These are phyloP conservation scores for Brachyhypopomus gauderio DNA, from an alignment of 2,113 vertebrate genomes.

Conservation along the genomic window DNA sequence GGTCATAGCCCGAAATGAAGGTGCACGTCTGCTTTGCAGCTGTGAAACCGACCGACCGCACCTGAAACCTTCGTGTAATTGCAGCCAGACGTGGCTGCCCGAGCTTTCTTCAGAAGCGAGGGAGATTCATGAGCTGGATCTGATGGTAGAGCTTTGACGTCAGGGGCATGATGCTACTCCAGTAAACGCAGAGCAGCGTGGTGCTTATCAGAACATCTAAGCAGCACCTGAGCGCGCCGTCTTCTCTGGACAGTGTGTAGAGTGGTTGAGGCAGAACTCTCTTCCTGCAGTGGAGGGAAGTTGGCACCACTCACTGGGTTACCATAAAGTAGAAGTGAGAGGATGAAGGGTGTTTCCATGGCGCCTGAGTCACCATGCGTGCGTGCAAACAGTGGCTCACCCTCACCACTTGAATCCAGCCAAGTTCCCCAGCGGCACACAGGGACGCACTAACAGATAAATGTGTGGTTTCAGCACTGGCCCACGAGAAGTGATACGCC, in stretches of 20 bases:
- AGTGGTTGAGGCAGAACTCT: background rate
- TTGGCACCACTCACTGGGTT: constrained; percentile 11
- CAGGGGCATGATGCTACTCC: no score
- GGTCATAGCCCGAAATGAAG: background rate
- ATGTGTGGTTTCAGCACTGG: constrained; percentile 34
- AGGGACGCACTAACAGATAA: background rate
- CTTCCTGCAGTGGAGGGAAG: constrained; percentile 15
- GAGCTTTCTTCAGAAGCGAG: background rate
- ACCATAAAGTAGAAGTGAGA: constrained; percentile 40
- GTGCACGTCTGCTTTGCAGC: background rate
- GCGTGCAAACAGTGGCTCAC: constrained; percentile 47
- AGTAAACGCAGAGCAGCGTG: background rate
- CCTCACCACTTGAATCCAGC: constrained; percentile 37
- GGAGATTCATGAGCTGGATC: background rate
- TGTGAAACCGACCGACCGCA: background rate
- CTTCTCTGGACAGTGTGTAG: background rate
- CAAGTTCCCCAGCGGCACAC: constrained; percentile 30
- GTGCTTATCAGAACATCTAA: background rate
- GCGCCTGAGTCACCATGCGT: constrained; percentile 62
- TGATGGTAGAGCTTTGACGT: background rate
- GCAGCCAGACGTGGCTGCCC: background rate
- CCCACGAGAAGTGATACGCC: constrained; percentile 49
- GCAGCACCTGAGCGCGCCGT: background rate
- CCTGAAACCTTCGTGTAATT: background rate
- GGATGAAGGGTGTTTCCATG: constrained; percentile 62